phyloP scores from a whole-genome alignment of 2,888 invertebrate species.

The Thecocarcelia acutangulata region DNA sequence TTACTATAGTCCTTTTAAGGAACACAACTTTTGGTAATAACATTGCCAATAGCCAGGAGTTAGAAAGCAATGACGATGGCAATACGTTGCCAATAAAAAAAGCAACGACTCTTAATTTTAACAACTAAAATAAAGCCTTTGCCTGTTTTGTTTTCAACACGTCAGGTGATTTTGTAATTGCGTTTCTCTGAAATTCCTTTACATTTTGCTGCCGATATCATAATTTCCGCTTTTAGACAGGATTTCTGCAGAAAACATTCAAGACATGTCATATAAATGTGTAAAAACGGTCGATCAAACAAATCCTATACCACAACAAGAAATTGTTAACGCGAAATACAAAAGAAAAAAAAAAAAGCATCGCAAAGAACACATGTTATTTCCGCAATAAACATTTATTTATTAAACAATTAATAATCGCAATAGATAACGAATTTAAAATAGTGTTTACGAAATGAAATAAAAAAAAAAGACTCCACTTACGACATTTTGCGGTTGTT shows the following conservation, averaged over 20 bases:
- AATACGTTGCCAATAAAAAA: too few species aligned
- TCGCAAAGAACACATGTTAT: constrained; percentile 46
- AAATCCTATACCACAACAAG: constrained; percentile 15
- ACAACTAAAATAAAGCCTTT: too few species aligned
- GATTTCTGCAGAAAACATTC: constrained; percentile 45
- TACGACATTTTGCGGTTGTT: constrained; percentile 30
- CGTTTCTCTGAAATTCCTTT: constrained; percentile 13
- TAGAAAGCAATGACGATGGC: too few species aligned
- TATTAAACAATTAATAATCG: constrained; percentile 52
- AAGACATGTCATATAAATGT: constrained; percentile 26
- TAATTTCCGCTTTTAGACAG: constrained; percentile 54
- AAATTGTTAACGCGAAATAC: constrained; percentile 39
- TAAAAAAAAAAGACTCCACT: constrained; percentile 49
- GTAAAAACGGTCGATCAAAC: constrained; percentile 46
- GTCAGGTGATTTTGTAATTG: too few species aligned
- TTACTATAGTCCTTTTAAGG: too few species aligned
- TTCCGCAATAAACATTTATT: constrained; percentile 54
- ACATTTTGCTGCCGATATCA: constrained; percentile 19
- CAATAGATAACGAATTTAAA: constrained; percentile 44
- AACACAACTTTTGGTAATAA: too few species aligned
- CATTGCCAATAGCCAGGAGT: too few species aligned
- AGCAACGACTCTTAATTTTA: too few species aligned
- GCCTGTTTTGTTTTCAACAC: too few species aligned
- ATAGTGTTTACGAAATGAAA: constrained; percentile 10
- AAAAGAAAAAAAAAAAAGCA: neutral